These are phyloP conservation scores for Chelonus insularis DNA, from an alignment of 1,140 invertebrate genomes.

Conservation along the genomic window DNA sequence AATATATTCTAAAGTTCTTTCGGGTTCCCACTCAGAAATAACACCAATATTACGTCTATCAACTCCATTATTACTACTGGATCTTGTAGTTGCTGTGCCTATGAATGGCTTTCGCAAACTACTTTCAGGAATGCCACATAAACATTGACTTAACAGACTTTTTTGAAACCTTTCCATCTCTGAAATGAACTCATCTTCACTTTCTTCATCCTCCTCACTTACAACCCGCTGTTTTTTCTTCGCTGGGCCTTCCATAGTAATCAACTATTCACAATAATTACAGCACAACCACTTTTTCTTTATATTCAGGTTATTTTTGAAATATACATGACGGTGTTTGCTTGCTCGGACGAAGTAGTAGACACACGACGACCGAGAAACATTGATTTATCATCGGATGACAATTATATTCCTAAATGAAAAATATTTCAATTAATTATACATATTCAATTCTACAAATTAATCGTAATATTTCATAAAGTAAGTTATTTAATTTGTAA, in stretches of 20 bases:
- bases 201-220: constrained; percentile 54
- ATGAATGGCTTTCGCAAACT: constrained; percentile 71
- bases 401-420: not conserved
- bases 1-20: constrained; percentile 74
- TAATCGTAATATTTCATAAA: too few relatives aligned
- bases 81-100: constrained; percentile 54
- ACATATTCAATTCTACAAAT: too few relatives aligned
- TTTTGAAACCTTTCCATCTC: constrained; percentile 64
- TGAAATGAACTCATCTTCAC: constrained; percentile 57
- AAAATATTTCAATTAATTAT: not conserved
- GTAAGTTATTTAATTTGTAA: too few relatives aligned
- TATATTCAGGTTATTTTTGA: constrained; percentile 24
- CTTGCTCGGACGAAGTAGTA: not conserved
- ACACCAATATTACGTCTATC: constrained; percentile 56
- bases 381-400: not conserved
- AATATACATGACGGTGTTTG: constrained; percentile 8
- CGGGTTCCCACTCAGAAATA: constrained; percentile 72
- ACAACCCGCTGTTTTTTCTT: constrained; percentile 74
- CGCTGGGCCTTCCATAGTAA: constrained; percentile 68
- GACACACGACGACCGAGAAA: constrained; percentile 5
- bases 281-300: constrained; percentile 27
- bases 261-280: constrained; percentile 29
- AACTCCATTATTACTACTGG: constrained; percentile 55
- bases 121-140: constrained; percentile 75
- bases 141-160: constrained; percentile 71